A percentile compares a stretch with the other conserved stretches of the same genome.
phyloP scores from a whole-genome alignment of 2,888 invertebrate species.

The Punctoribates punctum region DNA sequence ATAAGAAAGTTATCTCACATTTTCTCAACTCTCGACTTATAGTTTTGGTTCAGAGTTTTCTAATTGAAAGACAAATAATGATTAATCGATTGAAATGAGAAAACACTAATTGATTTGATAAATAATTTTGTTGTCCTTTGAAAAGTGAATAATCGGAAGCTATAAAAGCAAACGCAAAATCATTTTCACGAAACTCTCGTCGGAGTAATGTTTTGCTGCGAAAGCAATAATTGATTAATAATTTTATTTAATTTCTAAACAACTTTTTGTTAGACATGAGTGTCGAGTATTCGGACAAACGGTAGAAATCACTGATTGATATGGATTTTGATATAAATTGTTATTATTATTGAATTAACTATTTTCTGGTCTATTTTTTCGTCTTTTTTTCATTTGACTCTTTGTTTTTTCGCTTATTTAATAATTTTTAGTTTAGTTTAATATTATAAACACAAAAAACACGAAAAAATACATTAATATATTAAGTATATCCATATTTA shows the following conservation, averaged over 20 bases:
- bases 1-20: not conserved
- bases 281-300: not conserved
- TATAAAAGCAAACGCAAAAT: slow-evolving; percentile 11
- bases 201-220: not conserved
- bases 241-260: not conserved
- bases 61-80: too few relatives aligned
- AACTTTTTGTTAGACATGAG: not conserved
- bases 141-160: slow-evolving; percentile 8
- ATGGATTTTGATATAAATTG: slow-evolving; percentile 27
- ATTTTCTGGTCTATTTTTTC: slow-evolving; percentile 31
- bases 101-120: not conserved
- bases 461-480: not conserved
- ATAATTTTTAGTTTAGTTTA: not conserved
- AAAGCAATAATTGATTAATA: slow-evolving; percentile 21
- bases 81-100: too few relatives aligned
- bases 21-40: not conserved
- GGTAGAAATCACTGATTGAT: not conserved
- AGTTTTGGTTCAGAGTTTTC: not conserved
- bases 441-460: too few relatives aligned
- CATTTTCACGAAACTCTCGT: not conserved
- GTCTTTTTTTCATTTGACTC: slow-evolving; percentile 11
- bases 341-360: slow-evolving; percentile 17
- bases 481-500: slow-evolving; percentile 1
- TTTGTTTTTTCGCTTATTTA: not conserved
- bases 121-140: slow-evolving; percentile 21